Evolutionary conservation across 2,113 vertebrate species (phyloP).

Genomic region (Scomber japonicus): DNA sequence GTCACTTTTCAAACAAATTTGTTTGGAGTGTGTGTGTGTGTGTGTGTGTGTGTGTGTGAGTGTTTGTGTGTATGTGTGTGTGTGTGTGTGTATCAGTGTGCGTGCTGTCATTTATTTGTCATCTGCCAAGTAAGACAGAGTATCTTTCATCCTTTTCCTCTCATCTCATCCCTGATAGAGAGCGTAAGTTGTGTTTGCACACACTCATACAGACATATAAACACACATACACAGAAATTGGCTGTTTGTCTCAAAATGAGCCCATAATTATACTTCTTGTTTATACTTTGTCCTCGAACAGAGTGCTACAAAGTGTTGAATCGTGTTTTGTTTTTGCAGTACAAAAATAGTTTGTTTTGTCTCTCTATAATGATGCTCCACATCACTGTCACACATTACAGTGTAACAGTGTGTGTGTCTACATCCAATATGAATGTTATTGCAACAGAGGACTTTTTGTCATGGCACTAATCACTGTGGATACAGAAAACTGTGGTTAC

Average conservation of each 20-base stretch:
- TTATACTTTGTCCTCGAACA: slow-evolving; percentile 75
- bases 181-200: slow-evolving; percentile 32
- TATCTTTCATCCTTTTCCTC: slow-evolving; percentile 72
- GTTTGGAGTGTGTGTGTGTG: slow-evolving; percentile 46
- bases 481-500: slow-evolving; percentile 35
- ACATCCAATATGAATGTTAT: slow-evolving; percentile 27
- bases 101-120: slow-evolving; percentile 71
- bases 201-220: slow-evolving; percentile 24
- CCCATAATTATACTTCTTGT: slow-evolving; percentile 76
- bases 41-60: neutral
- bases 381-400: slow-evolving; percentile 61
- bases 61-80: slow-evolving; percentile 26
- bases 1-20: slow-evolving; percentile 80
- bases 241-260: slow-evolving; percentile 75
- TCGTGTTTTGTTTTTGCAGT: slow-evolving; percentile 73
- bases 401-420: slow-evolving; percentile 23
- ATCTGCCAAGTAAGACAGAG: slow-evolving; percentile 75
- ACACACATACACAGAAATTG: slow-evolving; percentile 25
- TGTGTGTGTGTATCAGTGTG: slow-evolving; percentile 35
- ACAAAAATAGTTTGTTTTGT: slow-evolving; percentile 80
- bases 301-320: slow-evolving; percentile 75
- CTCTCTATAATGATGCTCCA: slow-evolving; percentile 70
- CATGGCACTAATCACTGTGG: slow-evolving; percentile 51
- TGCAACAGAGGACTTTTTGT: slow-evolving; percentile 30
- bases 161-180: slow-evolving; percentile 72